Conservation (phyloP, 2,113 vertebrate species). For the Silurus glanis region DNA sequence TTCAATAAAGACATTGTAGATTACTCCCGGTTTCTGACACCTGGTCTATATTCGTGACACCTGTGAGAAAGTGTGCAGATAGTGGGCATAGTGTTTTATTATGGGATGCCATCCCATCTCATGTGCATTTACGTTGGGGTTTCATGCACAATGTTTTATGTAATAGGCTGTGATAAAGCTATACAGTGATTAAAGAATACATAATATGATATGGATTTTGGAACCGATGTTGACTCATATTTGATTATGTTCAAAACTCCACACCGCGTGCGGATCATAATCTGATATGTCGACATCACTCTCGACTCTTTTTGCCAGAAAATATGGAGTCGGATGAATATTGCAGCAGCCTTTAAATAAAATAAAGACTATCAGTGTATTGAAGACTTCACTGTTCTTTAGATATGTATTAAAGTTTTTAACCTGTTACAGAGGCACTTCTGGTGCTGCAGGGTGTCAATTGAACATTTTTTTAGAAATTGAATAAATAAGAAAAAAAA, state of each 20-base stretch:
- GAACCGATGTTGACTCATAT: not conserved
- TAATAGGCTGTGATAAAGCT: not conserved
- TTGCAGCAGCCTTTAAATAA: slow-evolving; percentile 47
- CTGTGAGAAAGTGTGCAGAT: not conserved
- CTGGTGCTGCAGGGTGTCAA: not conserved
- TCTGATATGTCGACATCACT: slow-evolving; percentile 18
- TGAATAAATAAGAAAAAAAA: too few relatives aligned
- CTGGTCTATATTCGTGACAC: too few relatives aligned
- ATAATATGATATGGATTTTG: not conserved
- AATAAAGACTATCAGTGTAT: slow-evolving; percentile 42
- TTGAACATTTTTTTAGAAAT: not conserved
- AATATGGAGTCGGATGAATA: slow-evolving; percentile 38
- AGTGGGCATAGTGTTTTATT: not conserved
- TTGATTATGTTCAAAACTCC: slow-evolving; percentile 20
- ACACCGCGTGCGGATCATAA: slow-evolving; percentile 12
- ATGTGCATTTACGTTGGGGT: not conserved
- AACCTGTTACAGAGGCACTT: slow-evolving; percentile 12
- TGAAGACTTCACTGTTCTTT: slow-evolving; percentile 45
- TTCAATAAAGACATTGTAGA: not conserved
- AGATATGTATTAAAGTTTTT: slow-evolving; percentile 26
- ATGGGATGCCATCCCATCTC: not conserved
- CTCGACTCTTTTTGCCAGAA: slow-evolving; percentile 32
- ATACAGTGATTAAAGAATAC: not conserved
- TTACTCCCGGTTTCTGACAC: not conserved
- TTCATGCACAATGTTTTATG: not conserved